Evolutionary conservation across 2,797 vertebrate species (phyloP), one percentile per base, ranked within the genome.

Genomic region (Sciaenops ocellatus): DNA sequence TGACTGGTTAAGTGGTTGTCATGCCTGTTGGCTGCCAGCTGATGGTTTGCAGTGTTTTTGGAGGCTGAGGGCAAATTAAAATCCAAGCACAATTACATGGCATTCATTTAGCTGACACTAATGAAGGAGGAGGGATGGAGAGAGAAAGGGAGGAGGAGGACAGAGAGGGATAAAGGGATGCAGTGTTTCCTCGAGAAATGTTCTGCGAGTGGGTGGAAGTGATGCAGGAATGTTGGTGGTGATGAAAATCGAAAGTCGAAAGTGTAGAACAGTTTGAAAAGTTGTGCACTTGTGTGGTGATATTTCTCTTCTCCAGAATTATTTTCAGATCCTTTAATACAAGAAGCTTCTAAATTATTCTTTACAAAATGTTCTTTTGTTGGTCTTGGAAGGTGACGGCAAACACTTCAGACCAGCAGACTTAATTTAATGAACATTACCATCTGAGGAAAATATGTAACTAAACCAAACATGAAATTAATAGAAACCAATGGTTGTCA

Each of bases 1-100:
- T 87, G 86, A 90, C 84, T 76, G 71, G 41, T 73, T 79, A 85
- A 83, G 69, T 83, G 78, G 68, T 59, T 64, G 77, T 72, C 18
- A 6, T 79, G 69, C 46, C 22, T 24, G 62, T 61, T 48, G 47
- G 62, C 52, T 83, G 79, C 75, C 52, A 66, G 78, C 54, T 80
- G 78, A 79, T 73, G 69, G 60, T 82, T 80, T 70, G 20, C 52
- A n/a, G 60, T 44, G 67, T 64, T 83, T 85, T 68, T 50, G 22
- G 56, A 75, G 42, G 52, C 75, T n/a, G 48, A 64, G 34, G 54
- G 26, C 16, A 79, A 83, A 84, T 82, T 66, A 55, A 76, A 73
- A 76, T 69, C 66, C 47, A 69, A 69, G 78, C 61, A 73, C 67
- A 84, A 70, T 68, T 67, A 72, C 55, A 52, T 34, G 50, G 54